Evolutionary conservation across 2,113 vertebrate species (phyloP).

Genomic region (Etheostoma cragini): DNA sequence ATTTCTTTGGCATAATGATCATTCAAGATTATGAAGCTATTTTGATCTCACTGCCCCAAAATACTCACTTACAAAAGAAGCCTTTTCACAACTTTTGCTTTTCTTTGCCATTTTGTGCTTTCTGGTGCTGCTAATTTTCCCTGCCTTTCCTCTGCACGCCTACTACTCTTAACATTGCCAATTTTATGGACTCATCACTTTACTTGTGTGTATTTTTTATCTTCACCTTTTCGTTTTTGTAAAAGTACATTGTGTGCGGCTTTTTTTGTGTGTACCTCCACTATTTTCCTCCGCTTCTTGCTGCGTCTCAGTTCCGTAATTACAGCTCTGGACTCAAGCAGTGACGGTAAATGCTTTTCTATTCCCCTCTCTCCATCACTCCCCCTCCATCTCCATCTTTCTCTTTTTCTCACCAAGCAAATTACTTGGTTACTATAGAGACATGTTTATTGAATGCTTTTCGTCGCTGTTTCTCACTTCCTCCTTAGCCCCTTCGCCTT

Average conservation of each 20-base stretch:
- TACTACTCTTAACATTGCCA: slow-evolving; percentile 41
- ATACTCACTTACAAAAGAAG: slow-evolving; percentile 26
- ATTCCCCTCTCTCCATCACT: slow-evolving; percentile 75
- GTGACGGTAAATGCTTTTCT: slow-evolving; percentile 86
- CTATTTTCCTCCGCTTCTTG: slow-evolving; percentile 65
- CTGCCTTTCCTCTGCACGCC: slow-evolving; percentile 31
- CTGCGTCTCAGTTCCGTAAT: slow-evolving; percentile 80
- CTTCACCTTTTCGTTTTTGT: slow-evolving; percentile 65
- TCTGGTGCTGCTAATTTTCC: not conserved
- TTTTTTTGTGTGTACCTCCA: slow-evolving; percentile 56
- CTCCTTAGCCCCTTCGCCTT: slow-evolving; percentile 35
- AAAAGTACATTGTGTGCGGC: slow-evolving; percentile 61
- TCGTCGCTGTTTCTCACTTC: slow-evolving; percentile 61
- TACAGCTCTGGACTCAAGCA: slow-evolving; percentile 87
- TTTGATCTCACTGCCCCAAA: slow-evolving; percentile 11
- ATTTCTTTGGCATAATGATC: slow-evolving; percentile 5
- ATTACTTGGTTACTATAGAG: slow-evolving; percentile 86
- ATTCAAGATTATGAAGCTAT: not conserved
- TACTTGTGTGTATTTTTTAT: slow-evolving; percentile 52
- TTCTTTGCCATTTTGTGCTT: slow-evolving; percentile 34
- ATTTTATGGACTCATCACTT: slow-evolving; percentile 59
- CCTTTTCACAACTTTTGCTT: slow-evolving; percentile 21
- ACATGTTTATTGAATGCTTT: slow-evolving; percentile 84
- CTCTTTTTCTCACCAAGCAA: slow-evolving; percentile 81
- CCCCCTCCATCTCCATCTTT: slow-evolving; percentile 70